These are phyloP conservation scores for Nyctereutes procyonoides DNA, from an alignment of 2,113 vertebrate species.

Conservation along the genomic window DNA sequence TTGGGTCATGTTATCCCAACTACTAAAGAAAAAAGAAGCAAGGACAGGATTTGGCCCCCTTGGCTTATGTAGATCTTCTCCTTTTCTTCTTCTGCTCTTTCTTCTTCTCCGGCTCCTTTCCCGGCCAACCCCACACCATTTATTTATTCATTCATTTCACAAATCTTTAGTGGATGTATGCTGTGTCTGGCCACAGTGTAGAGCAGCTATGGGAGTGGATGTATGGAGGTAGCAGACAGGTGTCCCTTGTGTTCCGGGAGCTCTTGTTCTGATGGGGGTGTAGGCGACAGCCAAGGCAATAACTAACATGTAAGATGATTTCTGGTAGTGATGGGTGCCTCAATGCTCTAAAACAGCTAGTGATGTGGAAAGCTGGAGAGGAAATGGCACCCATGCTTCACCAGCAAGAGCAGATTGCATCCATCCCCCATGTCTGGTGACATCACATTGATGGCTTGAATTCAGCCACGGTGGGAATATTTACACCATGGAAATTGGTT, in stretches of 20 bases:
- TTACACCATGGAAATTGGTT: neutral
- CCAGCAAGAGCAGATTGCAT: neutral
- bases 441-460: neutral
- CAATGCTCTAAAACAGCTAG: no score
- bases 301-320: neutral
- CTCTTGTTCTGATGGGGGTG: neutral
- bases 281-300: neutral
- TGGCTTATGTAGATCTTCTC: rapidly evolving
- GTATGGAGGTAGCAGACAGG: neutral
- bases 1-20: neutral
- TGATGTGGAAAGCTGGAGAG: neutral
- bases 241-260: rapidly evolving
- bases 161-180: neutral
- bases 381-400: rapidly evolving
- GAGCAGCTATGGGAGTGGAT: neutral
- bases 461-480: neutral
- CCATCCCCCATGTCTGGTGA: neutral
- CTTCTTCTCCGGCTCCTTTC: neutral
- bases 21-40: neutral
- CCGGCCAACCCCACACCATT: neutral
- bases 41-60: neutral
- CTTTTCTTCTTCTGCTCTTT: neutral
- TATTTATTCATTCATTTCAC: neutral
- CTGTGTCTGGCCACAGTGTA: rapidly evolving
- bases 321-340: neutral